Conservation (phyloP, 2,113 vertebrate genomes). For the Rhipidura dahli region DNA sequence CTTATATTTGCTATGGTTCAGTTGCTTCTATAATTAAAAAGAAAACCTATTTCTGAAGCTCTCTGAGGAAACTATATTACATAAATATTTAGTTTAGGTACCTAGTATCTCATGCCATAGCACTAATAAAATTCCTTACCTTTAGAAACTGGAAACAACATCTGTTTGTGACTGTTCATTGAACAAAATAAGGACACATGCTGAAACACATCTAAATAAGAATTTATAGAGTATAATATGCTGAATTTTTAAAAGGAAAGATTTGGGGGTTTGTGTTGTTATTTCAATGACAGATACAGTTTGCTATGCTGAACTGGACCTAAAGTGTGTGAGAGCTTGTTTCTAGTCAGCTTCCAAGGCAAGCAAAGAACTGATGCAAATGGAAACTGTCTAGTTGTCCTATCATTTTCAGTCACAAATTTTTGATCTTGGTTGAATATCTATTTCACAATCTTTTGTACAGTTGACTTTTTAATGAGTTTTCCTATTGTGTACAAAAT, state of each 20-base stretch:
- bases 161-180: neutral
- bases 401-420: neutral
- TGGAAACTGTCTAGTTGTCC: neutral
- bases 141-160: neutral
- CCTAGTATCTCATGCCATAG: neutral
- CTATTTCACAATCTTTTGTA: neutral
- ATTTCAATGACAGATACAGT: neutral
- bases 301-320: neutral
- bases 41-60: neutral
- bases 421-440: neutral
- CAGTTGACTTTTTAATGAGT: neutral
- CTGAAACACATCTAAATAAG: neutral
- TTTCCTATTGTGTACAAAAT: neutral
- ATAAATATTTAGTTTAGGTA: neutral
- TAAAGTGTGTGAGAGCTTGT: neutral
- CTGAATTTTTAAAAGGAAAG: neutral
- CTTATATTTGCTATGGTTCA: neutral
- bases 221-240: neutral
- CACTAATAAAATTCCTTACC: neutral
- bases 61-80: neutral
- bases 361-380: neutral
- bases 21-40: slow-evolving; percentile 7
- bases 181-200: neutral
- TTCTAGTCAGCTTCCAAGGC: neutral
- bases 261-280: neutral